Conservation (phyloP, 2,797 vertebrate species). For the Alosa sapidissima region DNA sequence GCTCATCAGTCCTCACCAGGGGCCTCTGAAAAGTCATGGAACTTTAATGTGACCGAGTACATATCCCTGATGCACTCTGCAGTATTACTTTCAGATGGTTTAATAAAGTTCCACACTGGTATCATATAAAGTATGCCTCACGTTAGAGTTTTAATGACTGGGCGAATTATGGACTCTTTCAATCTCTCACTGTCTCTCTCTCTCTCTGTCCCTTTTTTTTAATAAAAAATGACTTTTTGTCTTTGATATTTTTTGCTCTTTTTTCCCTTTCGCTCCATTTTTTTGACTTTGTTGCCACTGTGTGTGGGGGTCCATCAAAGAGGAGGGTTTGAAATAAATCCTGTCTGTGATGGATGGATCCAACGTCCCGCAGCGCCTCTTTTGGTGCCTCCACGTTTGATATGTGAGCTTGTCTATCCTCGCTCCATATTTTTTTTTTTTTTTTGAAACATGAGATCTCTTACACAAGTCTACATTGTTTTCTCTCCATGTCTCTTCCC, state of each 20-base stretch:
- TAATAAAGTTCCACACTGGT: conserved; percentile 58
- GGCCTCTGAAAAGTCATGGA: conserved; percentile 41
- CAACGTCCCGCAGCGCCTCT: not conserved
- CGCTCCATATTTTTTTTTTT: not conserved
- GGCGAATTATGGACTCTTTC: conserved; percentile 58
- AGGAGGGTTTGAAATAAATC: not conserved
- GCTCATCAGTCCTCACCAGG: not conserved
- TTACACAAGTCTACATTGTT: not conserved
- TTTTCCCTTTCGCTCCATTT: not conserved
- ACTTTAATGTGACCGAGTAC: conserved; percentile 52
- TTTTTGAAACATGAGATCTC: not conserved
- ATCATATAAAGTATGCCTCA: conserved; percentile 54
- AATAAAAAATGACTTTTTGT: not conserved
- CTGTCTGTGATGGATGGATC: not conserved
- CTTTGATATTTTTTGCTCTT: not conserved
- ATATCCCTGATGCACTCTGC: conserved; percentile 47
- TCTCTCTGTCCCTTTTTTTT: not conserved
- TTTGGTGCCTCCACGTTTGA: not conserved
- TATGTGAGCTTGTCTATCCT: not conserved
- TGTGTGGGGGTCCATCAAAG: not conserved
- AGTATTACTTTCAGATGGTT: conserved; percentile 57
- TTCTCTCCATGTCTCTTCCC: not conserved
- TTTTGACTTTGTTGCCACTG: conserved; percentile 27
- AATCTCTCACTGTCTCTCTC: conserved; percentile 13
- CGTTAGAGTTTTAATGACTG: conserved; percentile 67